A percentile compares a stretch with the other conserved stretches of the same genome.
Evolutionary conservation across 2,888 invertebrate genomes (phyloP).

Genomic region (Cataglyphis cursor): DNA sequence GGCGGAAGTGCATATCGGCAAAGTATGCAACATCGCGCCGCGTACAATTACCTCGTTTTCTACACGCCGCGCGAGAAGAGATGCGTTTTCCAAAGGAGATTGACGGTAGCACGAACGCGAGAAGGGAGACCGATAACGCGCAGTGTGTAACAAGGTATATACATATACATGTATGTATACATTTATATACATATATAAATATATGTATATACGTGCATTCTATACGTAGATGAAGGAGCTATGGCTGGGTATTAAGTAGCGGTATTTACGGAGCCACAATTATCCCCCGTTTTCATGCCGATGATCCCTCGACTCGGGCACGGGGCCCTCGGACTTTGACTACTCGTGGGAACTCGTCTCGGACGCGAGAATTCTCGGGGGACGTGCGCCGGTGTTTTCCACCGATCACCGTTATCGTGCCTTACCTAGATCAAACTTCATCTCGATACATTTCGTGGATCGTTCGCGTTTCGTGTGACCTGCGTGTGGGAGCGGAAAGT

Average conservation of each 20-base stretch:
- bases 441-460: constrained; percentile 17
- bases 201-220: not conserved
- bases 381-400: constrained; percentile 39
- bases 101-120: constrained; percentile 70
- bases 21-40: constrained; percentile 63
- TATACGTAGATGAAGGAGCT: constrained; percentile 41
- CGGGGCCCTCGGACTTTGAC: constrained; percentile 57
- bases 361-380: constrained; percentile 10
- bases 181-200: not conserved
- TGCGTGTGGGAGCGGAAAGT: constrained; percentile 44
- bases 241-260: constrained; percentile 78
- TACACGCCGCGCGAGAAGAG: constrained; percentile 61
- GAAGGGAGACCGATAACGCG: constrained; percentile 68
- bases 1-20: constrained; percentile 68
- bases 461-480: not conserved
- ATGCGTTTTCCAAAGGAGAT: constrained; percentile 70
- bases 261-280: constrained; percentile 80
- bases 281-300: constrained; percentile 77
- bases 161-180: not conserved
- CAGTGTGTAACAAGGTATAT: constrained; percentile 56
- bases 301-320: constrained; percentile 68
- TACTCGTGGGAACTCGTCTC: constrained; percentile 74
- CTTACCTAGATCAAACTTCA: constrained; percentile 7
- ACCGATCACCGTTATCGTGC: constrained; percentile 40
- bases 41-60: constrained; percentile 75